A percentile compares a stretch with the other conserved stretches of the same genome.
phyloP scores from a whole-genome alignment of 2,113 vertebrate genomes.

The Dasyprocta punctata region DNA sequence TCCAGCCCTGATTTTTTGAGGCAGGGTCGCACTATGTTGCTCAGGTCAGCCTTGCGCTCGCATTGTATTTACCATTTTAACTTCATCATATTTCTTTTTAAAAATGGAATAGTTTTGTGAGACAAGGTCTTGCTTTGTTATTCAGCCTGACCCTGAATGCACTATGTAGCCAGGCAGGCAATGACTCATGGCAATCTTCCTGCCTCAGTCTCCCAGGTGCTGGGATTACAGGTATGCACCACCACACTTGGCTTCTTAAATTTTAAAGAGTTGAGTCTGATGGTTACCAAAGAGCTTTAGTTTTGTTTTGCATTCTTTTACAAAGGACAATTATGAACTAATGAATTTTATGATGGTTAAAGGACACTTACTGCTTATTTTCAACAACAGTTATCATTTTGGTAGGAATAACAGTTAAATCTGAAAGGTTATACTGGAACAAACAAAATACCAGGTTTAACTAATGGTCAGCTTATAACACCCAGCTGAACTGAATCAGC shows the following conservation, averaged over 20 bases:
- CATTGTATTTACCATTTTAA: neutral
- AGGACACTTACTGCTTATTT: neutral
- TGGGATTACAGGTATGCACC: neutral
- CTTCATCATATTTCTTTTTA: neutral
- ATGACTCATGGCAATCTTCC: neutral
- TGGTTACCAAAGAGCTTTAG: neutral
- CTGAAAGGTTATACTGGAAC: neutral
- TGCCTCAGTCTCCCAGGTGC: neutral
- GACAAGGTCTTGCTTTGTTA: neutral
- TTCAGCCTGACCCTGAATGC: neutral
- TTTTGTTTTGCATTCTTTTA: constrained; percentile 9
- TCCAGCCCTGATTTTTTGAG: no score
- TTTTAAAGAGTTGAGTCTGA: neutral
- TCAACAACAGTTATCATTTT: neutral
- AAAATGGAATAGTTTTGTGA: neutral
- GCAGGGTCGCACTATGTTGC: no score
- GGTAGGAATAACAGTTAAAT: neutral
- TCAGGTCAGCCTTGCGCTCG: no score
- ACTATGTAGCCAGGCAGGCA: neutral
- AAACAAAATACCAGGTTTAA: neutral
- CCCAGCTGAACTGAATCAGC: neutral
- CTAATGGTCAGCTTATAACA: neutral
- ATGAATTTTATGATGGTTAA: constrained; percentile 26
- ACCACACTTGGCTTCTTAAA: neutral
- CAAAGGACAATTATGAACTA: constrained; percentile 32